Evolutionary conservation across 2,888 invertebrate species (phyloP).

Genomic region (Tillus elongatus): DNA sequence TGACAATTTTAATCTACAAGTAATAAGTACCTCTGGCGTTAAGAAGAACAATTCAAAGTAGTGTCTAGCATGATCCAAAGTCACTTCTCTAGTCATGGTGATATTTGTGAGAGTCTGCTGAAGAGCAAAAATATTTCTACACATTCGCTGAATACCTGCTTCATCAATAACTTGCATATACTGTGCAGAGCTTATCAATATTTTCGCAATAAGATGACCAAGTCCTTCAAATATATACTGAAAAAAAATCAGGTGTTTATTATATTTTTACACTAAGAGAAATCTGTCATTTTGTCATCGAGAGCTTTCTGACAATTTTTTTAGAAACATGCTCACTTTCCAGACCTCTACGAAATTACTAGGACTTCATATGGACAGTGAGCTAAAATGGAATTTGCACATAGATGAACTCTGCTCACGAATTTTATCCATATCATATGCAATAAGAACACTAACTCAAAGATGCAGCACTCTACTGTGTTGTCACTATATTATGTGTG

Average conservation of each 20-base stretch:
- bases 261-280: constrained; percentile 4
- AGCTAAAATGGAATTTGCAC: too few species aligned
- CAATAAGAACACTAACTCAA: too few species aligned
- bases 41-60: constrained; percentile 81
- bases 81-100: constrained; percentile 70
- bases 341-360: too few species aligned
- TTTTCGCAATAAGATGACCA: constrained; percentile 67
- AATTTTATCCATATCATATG: too few species aligned
- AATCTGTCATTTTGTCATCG: too few species aligned
- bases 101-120: constrained; percentile 81
- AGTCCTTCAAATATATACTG: constrained; percentile 88
- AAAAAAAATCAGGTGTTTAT: constrained; percentile 24
- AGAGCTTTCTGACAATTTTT: too few species aligned
- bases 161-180: constrained; percentile 73
- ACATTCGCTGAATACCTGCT: constrained; percentile 74
- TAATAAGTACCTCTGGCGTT: constrained; percentile 71
- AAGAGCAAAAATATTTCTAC: constrained; percentile 73
- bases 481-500: too few species aligned
- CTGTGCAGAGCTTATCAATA: constrained; percentile 71
- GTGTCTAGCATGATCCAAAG: constrained; percentile 79
- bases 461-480: too few species aligned
- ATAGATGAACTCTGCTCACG: too few species aligned
- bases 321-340: too few species aligned
- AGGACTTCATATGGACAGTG: too few species aligned
- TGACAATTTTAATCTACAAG: too few species aligned